Base-by-base conservation (phyloP, 1,140 invertebrate genomes). In the Muscidifurax raptorellus region DNA sequence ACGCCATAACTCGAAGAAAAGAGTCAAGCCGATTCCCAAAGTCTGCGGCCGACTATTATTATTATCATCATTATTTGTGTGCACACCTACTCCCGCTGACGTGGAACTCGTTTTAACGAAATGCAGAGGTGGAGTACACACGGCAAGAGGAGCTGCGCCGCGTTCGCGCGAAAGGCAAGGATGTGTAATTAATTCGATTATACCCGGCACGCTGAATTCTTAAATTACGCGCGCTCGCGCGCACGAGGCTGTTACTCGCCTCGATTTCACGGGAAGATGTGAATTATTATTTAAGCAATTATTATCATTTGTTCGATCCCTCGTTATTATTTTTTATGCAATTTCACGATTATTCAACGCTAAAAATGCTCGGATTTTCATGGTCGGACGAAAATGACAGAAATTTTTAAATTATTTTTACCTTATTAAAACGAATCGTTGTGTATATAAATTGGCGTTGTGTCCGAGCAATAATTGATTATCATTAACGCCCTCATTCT, bases 61-160 rank as follows among this genome's bases (percentile, higher is more conserved):
- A 47, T 78, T 22, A 64, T 78, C 18, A 28, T 64, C 71, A n/a
- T 52, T 52, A 7, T 59, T 59, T 44, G 6, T 4, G 4, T n/a
- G 36, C 13, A 75, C 72, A 10, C 52, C 52, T 59, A 59, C 52
- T 59, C 15, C 44, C 13, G 9, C 25, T 59, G 15, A 75, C 36
- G 52, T n/a, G 52, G 52, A 32, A 64, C 27, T 64, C 18, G 76
- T 79, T 66, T 67, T 27, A 79, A 78, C 36, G 36, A 79, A 79
- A 79, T 27, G 64, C 30, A 64, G 32, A 78, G 66, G 7, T 66
- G 4, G 66, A 32, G 9, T 40, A 36, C 5, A 32, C 36, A 9
- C 59, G 36, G 25, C 25, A 7, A 25, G 30, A 66, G 3, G 25
- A 78, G 52, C 4, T 30, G 22, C 27, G 13, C 44, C 0, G 7